Evolutionary conservation across 1,140 invertebrate species (phyloP).

Genomic region (Caenorhabditis brenneri): DNA sequence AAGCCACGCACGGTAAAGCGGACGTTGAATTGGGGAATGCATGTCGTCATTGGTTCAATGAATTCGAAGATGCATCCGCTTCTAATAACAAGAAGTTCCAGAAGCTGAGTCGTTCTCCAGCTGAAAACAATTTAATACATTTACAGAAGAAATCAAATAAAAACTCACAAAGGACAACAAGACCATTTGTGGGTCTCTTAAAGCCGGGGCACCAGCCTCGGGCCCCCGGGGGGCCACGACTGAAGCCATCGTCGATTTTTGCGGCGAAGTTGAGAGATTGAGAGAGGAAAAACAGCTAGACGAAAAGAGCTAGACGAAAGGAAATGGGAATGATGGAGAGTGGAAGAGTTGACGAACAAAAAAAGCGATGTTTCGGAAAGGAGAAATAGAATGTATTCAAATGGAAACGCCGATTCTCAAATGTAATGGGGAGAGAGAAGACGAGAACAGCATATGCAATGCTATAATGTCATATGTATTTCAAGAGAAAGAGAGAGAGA

Average conservation of each 20-base stretch:
- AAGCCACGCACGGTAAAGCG: not conserved
- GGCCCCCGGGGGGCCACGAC: slow-evolving; percentile 26
- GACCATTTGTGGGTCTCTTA: not conserved
- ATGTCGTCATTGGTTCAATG: slow-evolving; percentile 1
- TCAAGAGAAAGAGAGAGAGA: no score
- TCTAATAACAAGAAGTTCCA: no score
- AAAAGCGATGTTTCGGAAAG: not conserved
- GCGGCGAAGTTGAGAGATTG: not conserved
- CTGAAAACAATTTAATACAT: not conserved
- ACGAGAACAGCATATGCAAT: not conserved
- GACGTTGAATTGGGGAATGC: not conserved
- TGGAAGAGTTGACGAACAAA: not conserved
- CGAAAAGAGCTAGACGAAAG: not conserved
- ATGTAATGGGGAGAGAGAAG: no score
- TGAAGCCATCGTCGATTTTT: slow-evolving; percentile 32
- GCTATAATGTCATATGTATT: not conserved
- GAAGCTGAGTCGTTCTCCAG: not conserved
- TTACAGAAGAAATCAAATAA: not conserved
- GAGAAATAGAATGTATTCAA: not conserved
- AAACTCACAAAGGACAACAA: not conserved
- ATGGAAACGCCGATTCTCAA: not conserved
- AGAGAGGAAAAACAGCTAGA: not conserved
- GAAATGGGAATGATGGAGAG: not conserved
- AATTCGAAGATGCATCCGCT: not conserved
- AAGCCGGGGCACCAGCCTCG: not conserved